Evolutionary conservation across 2,113 vertebrate genomes (phyloP).

Genomic region (Mus spicilegus): DNA sequence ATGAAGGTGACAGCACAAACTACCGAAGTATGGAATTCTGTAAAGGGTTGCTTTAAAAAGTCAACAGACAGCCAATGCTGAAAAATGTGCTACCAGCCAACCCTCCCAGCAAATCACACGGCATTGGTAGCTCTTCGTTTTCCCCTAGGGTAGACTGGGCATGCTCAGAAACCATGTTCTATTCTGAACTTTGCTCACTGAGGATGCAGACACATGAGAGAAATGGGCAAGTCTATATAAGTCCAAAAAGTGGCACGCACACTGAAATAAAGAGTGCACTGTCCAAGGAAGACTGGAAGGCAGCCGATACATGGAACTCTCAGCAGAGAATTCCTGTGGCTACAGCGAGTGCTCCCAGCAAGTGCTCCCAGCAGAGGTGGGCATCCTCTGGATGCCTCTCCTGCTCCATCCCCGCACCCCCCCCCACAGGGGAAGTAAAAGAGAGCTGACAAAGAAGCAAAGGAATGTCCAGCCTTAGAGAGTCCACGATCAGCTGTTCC

Average conservation of each 20-base stretch:
- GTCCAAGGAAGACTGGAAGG: slow-evolving; percentile 45
- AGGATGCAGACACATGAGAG: background rate
- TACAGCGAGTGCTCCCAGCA: too few species aligned
- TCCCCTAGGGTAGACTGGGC: background rate
- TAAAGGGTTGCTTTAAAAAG: background rate
- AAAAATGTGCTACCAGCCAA: background rate
- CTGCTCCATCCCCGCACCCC: too few species aligned
- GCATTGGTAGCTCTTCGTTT: background rate
- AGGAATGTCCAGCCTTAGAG: background rate
- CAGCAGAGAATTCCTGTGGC: background rate
- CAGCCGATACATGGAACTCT: background rate
- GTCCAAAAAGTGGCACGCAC: slow-evolving; percentile 49
- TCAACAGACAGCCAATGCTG: background rate
- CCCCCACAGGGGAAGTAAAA: background rate
- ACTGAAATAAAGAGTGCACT: slow-evolving; percentile 13
- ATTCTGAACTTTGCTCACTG: background rate
- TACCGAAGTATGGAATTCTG: background rate
- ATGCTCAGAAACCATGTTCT: background rate
- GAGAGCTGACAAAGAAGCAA: background rate
- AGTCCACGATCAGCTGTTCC: background rate
- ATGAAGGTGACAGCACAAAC: background rate
- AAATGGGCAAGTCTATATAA: background rate
- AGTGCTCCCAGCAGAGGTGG: background rate
- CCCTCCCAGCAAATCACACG: background rate
- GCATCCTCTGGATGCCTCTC: background rate